Base-by-base conservation (phyloP, 2,888 invertebrate genomes). In the Eucera pruinosa region DNA sequence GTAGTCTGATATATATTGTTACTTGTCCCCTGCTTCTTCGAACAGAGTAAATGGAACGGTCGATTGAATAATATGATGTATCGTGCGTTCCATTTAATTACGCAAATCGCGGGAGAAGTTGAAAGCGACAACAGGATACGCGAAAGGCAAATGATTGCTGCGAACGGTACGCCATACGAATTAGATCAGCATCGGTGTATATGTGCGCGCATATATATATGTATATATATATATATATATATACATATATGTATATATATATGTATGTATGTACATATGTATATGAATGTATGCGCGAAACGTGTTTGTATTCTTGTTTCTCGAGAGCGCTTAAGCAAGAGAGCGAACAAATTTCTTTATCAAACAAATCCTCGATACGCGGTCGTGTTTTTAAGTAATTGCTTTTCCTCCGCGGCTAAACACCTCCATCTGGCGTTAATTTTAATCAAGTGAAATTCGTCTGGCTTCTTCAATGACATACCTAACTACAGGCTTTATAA, bases 361-460 rank as follows among this genome's bases (percentile, higher is more conserved):
- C 74, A 75, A 65, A 73, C 75, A 54, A 75, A 73, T 75, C 58
- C 58, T 75, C 47, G 73, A 74, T 60, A 15, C 48, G 25, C 54
- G 25, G 41, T 60, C 33, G 74, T 50, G 75, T 75, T 73, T 65
- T 75, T 73, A 75, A 75, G 74, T 73, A 73, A 75, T 75, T 75
- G 58, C 75, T 75, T 73, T 33, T 54, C 43, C 50, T 27, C n/a
- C 45, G 39, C 30, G 11, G 18, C 25, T 27, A 36, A 45, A 50
- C 27, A 18, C 60, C 45, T 57, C 48, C 65, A 15, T 65, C 47
- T 20, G 58, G 23, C 52, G 54, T 73, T 74, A 60, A 75, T 74
- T 74, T 75, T 60, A 74, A 73, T 73, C 74, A 74, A 65, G 45
- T 58, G 33, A 52, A 65, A 60, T 58, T 47, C 39, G 39, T 20